These are phyloP conservation scores for Steatocranus sp. DNA, from an alignment of 2,797 vertebrate species.

Conservation along the genomic window DNA sequence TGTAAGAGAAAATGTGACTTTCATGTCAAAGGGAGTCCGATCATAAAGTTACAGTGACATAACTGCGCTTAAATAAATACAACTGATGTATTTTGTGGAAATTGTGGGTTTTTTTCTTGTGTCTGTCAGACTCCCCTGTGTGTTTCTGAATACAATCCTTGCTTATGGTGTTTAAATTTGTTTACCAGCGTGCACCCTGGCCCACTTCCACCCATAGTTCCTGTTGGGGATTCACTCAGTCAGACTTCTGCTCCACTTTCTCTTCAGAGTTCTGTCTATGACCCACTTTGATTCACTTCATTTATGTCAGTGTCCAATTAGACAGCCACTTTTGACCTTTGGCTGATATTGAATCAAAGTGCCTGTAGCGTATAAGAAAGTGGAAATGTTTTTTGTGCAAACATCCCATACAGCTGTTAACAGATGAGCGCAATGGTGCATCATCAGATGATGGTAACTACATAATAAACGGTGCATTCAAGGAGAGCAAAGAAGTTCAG, in stretches of 20 bases:
- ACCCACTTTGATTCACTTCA: conserved; percentile 68
- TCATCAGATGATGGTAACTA: conserved; percentile 29
- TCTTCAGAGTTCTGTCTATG: conserved; percentile 54
- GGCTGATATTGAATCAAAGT: conserved; percentile 6
- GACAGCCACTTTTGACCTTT: conserved; percentile 13
- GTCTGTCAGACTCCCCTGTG: conserved; percentile 20
- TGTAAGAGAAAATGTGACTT: not conserved
- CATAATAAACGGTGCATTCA: conserved; percentile 32
- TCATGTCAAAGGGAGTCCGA: not conserved
- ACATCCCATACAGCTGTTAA: not conserved
- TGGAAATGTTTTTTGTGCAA: not conserved
- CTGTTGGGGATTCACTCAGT: conserved; percentile 66
- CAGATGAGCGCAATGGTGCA: conserved; percentile 18
- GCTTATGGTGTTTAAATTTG: conserved; percentile 64
- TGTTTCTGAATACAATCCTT: conserved; percentile 46
- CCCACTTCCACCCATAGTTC: conserved; percentile 66
- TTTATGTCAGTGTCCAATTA: conserved; percentile 18
- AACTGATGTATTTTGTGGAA: not conserved
- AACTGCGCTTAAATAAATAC: not conserved
- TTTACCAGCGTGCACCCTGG: conserved; percentile 72
- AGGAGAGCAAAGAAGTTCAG: conserved; percentile 52
- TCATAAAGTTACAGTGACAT: not conserved
- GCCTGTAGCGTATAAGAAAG: not conserved
- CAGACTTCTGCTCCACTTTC: conserved; percentile 71
- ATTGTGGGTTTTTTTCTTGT: not conserved